Base-by-base conservation (phyloP, 2,113 vertebrate species). In the Haliaeetus leucogaster region DNA sequence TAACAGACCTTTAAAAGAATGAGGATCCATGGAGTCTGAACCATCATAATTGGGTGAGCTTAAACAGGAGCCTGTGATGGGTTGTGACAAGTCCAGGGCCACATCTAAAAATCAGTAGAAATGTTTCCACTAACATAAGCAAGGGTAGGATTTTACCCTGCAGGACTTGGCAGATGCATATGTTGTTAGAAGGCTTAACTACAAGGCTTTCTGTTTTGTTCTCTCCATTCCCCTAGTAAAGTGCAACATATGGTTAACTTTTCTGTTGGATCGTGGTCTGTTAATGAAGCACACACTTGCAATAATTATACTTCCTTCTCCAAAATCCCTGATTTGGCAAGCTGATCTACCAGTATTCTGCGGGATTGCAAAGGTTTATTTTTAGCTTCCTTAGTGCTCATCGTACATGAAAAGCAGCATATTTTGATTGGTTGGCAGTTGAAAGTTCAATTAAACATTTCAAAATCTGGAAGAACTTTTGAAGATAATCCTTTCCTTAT, bases 391-490 rank as follows among this genome's bases (percentile, higher is more conserved):
- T 90, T 87, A 59, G 70, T 90, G 55, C 88, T 95, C 26, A 21
- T 94, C 91, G 74, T 70, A 56, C 32, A 90, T 10, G 77, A 67
- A 84, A 94, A 96, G 79, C 27, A 53, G 93, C 70, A 82, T 91
- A 72, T 97, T 97, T 95, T 93, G 78, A 95, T 96, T 95, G 86
- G 67, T 84, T 89, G 89, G n/a, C 82, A 80, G 72, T 95, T 71
- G 85, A 95, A 98, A 95, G 76, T 93, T 68, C 95, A 97, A 97
- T 97, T 97, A 93, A 96, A 93, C 66, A 65, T 97, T 97, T 92
- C 59, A 78, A 85, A 97, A 85, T 86, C 52, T 32, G 36, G 77
- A 95, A 71, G 93, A 97, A 97, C 73, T 89, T 96, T 95, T 94
- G 66, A 91, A 97, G 86, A 86, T 13, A 38, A 92, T 95, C 89